Percentiles rank a stretch among this genome's conserved stretches.
phyloP scores from a whole-genome alignment of 2,797 vertebrate species.

The Perodicticus potto region DNA sequence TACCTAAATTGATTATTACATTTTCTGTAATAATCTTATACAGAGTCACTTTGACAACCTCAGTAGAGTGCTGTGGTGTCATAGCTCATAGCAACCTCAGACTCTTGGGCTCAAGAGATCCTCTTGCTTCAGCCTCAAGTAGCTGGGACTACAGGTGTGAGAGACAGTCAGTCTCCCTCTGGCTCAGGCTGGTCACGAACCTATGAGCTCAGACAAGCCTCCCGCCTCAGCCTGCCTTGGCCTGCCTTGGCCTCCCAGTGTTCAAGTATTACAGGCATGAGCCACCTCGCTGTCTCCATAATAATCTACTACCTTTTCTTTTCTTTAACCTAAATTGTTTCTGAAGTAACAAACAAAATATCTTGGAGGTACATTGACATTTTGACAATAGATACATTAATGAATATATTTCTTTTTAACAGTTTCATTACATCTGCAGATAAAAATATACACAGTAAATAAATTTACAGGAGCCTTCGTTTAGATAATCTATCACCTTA shows the following conservation, averaged over 20 bases:
- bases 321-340: conserved; percentile 31
- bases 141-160: too few species aligned
- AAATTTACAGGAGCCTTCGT: conserved; percentile 47
- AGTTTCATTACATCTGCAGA: conserved; percentile 57
- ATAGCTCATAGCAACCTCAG: too few species aligned
- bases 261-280: too few species aligned
- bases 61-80: too few species aligned
- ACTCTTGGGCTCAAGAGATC: too few species aligned
- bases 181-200: too few species aligned
- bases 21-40: conserved; percentile 57
- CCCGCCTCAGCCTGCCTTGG: too few species aligned
- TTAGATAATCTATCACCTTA: conserved; percentile 12
- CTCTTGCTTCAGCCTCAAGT: too few species aligned
- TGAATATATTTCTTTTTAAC: conserved; percentile 66
- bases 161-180: too few species aligned
- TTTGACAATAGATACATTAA: conserved; percentile 69
- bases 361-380: conserved; percentile 60
- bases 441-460: conserved; percentile 51
- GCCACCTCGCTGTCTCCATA: not conserved
- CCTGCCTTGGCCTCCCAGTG: too few species aligned
- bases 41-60: too few species aligned
- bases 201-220: too few species aligned
- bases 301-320: conserved; percentile 31
- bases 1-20: not conserved
- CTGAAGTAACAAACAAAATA: conserved; percentile 66